Percentiles rank a stretch among this genome's conserved stretches.
Conservation (phyloP, 2,888 invertebrate species). For the Campoplex capitator region DNA sequence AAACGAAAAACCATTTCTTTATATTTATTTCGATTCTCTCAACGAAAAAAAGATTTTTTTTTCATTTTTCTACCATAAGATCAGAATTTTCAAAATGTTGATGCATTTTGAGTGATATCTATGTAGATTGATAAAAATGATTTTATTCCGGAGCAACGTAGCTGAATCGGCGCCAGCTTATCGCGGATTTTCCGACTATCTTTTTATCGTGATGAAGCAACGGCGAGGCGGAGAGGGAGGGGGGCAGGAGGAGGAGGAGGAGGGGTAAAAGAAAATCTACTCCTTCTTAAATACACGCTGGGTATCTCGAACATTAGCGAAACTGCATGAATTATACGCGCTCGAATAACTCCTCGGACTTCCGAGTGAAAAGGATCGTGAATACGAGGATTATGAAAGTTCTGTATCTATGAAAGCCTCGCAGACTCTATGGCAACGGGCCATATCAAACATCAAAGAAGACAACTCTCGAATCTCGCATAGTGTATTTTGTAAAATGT, state of each 20-base stretch:
- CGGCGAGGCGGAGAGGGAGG: too few relatives aligned
- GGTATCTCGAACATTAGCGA: conserved; percentile 57
- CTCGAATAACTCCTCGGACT: conserved; percentile 40
- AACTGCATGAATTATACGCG: conserved; percentile 61
- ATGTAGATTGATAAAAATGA: conserved; percentile 26
- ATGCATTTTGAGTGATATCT: conserved; percentile 8
- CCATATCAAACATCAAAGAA: conserved; percentile 44
- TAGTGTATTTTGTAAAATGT: conserved; percentile 51
- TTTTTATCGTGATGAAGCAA: neutral
- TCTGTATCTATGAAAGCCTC: conserved; percentile 25
- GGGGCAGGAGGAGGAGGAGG: too few relatives aligned
- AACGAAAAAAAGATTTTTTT: neutral
- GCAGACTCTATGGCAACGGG: conserved; percentile 51
- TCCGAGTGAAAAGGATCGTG: conserved; percentile 44
- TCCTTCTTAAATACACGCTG: conserved; percentile 24
- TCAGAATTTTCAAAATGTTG: neutral
- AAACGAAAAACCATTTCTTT: neutral
- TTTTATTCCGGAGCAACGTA: conserved; percentile 20
- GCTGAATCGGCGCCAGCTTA: conserved; percentile 16
- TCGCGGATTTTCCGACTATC: neutral
- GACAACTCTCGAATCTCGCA: conserved; percentile 30
- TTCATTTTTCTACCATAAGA: neutral
- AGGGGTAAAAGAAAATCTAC: neutral
- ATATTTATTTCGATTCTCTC: neutral
- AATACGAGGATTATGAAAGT: conserved; percentile 31